Base-by-base conservation (phyloP, 2,888 invertebrate genomes). In the Alcis repandata region DNA sequence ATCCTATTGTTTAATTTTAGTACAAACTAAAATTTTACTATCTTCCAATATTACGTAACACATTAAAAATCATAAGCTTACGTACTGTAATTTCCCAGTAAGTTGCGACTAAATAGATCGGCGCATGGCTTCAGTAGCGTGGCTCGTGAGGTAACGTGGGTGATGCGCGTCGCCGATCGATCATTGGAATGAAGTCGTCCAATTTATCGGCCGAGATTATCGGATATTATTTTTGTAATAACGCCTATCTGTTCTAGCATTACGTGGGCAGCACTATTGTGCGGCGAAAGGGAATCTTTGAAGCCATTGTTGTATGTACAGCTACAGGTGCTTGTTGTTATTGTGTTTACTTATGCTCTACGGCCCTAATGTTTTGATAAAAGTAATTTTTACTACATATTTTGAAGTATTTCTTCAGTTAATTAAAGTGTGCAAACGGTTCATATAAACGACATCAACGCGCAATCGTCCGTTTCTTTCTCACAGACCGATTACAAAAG, bases 171-270 rank as follows among this genome's bases (percentile, higher is more conserved):
- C 74, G 71, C 61, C 83, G 78, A 90, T 91, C 89, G 79, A 91
- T 92, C 91, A 89, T 79, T 76, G 54, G 73, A 86, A 91, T 91
- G 83, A 87, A 89, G 87, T 87, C 87, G 87, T 91, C 86, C 85
- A 83, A 87, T 87, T 84, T 86, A 86, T 85, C 80, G 79, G 74
- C 75, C 76, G 76, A 82, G 80, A 85, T 83, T 84, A 83, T 79
- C 77, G 78, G 74, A 79, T 81, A 85, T 81, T 78, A 84, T 84
- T 85, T 87, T 86, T 85, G 79, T 84, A 84, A 85, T 83, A 83
- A 80, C 78, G 76, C 69, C 78, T 76, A 78, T 82, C 77, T 74
- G 73, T 71, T 75, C 75, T 76, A 72, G 74, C 74, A 71, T 66
- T 64, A 80, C 74, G 84, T 86, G 80, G 83, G 83, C 71, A 76